These are phyloP conservation scores for Hippocampus guttulatus DNA, from an alignment of 2,113 vertebrate species.

Conservation along the genomic window DNA sequence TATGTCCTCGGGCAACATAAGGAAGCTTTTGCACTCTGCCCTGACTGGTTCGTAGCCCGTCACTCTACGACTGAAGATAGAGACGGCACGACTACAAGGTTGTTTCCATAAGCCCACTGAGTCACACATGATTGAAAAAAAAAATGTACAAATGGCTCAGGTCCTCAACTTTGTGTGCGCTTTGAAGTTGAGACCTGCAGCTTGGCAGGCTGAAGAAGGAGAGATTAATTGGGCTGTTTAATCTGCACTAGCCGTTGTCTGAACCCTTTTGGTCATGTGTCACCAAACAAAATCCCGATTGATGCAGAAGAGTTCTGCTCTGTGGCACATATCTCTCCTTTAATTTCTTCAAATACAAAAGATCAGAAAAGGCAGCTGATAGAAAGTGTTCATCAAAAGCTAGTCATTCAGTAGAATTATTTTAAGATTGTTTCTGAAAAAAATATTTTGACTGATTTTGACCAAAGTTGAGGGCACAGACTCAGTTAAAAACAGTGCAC, in stretches of 20 bases:
- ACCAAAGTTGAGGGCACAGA: background rate
- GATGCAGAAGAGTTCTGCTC: slow-evolving; percentile 41
- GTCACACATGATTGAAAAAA: slow-evolving; percentile 19
- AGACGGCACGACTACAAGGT: slow-evolving; percentile 20
- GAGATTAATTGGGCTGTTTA: slow-evolving; percentile 54
- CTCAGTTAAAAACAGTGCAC: background rate
- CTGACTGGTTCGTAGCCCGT: slow-evolving; percentile 15
- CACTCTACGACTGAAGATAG: slow-evolving; percentile 13
- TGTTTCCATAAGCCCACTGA: slow-evolving; percentile 33
- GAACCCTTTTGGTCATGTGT: slow-evolving; percentile 37
- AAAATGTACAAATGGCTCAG: slow-evolving; percentile 42
- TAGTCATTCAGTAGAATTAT: slow-evolving; percentile 7
- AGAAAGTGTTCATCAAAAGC: slow-evolving; percentile 7
- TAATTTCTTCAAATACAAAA: slow-evolving; percentile 24
- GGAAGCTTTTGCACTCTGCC: slow-evolving; percentile 11
- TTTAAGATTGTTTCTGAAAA: background rate
- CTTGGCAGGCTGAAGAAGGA: slow-evolving; percentile 28
- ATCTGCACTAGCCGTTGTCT: slow-evolving; percentile 45
- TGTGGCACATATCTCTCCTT: slow-evolving; percentile 33
- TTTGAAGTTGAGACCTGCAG: slow-evolving; percentile 52
- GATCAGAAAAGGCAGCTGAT: slow-evolving; percentile 16
- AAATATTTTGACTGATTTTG: background rate
- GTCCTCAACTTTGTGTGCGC: slow-evolving; percentile 36
- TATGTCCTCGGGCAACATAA: background rate
- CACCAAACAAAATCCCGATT: slow-evolving; percentile 33